Conservation (phyloP, 2,797 vertebrate genomes). For the Platalea minor region DNA sequence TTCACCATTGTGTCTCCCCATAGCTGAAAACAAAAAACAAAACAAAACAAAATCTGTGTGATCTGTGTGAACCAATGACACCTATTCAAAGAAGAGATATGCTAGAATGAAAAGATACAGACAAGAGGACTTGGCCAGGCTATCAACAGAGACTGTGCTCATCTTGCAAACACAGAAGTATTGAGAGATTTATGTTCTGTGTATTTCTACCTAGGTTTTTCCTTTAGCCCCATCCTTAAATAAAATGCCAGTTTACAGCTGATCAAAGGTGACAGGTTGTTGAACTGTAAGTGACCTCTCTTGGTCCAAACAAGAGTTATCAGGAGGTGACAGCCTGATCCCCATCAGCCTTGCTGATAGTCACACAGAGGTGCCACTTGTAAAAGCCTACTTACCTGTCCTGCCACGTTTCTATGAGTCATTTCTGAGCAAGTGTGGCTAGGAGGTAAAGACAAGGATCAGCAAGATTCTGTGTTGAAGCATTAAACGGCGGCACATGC, state of each 20-base stretch:
- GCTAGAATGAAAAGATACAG: not conserved
- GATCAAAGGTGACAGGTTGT: not conserved
- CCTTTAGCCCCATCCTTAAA: not conserved
- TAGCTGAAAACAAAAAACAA: not conserved
- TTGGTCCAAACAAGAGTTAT: not conserved
- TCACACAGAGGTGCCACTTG: not conserved
- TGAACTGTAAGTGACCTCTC: not conserved
- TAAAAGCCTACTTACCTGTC: not conserved
- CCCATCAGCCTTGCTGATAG: not conserved
- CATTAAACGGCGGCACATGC: not conserved
- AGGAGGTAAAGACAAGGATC: not conserved
- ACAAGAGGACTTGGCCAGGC: not conserved
- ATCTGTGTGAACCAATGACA: not conserved
- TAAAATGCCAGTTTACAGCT: not conserved
- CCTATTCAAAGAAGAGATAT: not conserved
- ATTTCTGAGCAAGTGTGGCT: not conserved
- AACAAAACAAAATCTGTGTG: too few relatives aligned
- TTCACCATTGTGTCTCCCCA: not conserved
- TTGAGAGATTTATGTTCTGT: not conserved
- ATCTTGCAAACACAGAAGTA: not conserved
- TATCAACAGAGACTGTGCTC: not conserved
- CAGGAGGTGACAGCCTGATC: not conserved
- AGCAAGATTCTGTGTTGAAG: not conserved
- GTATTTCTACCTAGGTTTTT: not conserved
- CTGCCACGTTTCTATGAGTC: fast-evolving